phyloP scores from a whole-genome alignment of 2,888 invertebrate genomes.

The Crossocerus cetratus region DNA sequence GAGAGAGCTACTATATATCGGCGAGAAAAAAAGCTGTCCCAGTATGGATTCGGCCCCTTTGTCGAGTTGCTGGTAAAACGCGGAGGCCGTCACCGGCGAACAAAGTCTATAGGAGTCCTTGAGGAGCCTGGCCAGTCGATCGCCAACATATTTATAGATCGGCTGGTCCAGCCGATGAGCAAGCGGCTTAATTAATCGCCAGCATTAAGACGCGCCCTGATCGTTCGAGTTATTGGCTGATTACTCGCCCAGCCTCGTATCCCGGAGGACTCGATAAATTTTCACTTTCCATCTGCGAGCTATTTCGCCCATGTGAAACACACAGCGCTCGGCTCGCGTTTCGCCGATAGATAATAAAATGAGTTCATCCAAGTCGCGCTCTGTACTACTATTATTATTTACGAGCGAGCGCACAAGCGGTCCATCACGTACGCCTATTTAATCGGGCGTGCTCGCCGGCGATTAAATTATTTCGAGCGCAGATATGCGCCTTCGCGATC shows the following conservation, averaged over 20 bases:
- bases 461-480: neutral
- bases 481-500: neutral
- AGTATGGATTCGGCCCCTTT: too few relatives aligned
- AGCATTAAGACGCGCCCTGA: neutral
- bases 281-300: too few relatives aligned
- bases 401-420: neutral
- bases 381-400: conserved; percentile 1
- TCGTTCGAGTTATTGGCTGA: too few relatives aligned
- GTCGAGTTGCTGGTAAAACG: too few relatives aligned
- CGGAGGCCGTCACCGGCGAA: too few relatives aligned
- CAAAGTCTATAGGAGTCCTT: too few relatives aligned
- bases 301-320: neutral
- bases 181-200: neutral
- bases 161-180: neutral
- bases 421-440: neutral
- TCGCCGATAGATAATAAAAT: conserved; percentile 5
- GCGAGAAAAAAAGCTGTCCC: too few relatives aligned
- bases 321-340: neutral
- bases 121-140: too few relatives aligned
- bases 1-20: too few relatives aligned
- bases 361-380: conserved; percentile 6
- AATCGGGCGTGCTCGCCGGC: neutral
- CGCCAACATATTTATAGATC: neutral
- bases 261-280: too few relatives aligned
- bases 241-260: too few relatives aligned